phyloP scores from a whole-genome alignment of 2,888 invertebrate genomes.

The Lithodes maja region DNA sequence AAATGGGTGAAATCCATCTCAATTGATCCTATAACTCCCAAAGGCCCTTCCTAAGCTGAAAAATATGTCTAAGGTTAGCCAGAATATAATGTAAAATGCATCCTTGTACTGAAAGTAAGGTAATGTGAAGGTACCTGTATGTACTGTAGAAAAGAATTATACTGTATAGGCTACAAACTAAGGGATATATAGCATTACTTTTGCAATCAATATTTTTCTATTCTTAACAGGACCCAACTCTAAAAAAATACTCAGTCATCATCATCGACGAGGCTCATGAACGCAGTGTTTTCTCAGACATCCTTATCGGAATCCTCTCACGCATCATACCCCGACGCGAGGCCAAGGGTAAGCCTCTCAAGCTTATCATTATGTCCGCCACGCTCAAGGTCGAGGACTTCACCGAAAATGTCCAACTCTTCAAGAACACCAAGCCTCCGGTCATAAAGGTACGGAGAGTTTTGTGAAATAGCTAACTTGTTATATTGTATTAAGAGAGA shows the following conservation, averaged over 20 bases:
- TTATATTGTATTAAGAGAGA: too few species aligned
- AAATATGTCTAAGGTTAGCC: too few species aligned
- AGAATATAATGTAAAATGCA: too few species aligned
- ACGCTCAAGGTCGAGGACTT: conserved; percentile 96
- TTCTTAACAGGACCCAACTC: conserved; percentile 76
- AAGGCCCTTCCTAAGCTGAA: too few species aligned
- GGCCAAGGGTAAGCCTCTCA: conserved; percentile 86
- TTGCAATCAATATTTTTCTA: neutral
- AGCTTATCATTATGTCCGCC: conserved; percentile 98
- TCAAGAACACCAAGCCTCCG: conserved; percentile 86
- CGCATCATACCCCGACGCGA: conserved; percentile 88
- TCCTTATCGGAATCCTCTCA: conserved; percentile 91
- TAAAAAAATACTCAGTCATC: conserved; percentile 92
- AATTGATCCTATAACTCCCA: too few species aligned
- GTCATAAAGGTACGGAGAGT: conserved; percentile 82
- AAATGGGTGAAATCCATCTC: too few species aligned
- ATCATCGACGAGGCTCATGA: conserved; percentile 99
- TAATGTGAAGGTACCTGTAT: too few species aligned
- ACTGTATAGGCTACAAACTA: neutral
- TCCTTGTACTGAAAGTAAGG: too few species aligned
- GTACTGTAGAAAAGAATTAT: too few species aligned
- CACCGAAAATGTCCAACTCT: conserved; percentile 86
- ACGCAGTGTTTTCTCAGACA: conserved; percentile 96
- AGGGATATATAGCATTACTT: neutral
- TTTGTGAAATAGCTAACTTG: too few species aligned